These are phyloP conservation scores for Carposina sasakii DNA, from an alignment of 1,140 invertebrate species.

Conservation along the genomic window DNA sequence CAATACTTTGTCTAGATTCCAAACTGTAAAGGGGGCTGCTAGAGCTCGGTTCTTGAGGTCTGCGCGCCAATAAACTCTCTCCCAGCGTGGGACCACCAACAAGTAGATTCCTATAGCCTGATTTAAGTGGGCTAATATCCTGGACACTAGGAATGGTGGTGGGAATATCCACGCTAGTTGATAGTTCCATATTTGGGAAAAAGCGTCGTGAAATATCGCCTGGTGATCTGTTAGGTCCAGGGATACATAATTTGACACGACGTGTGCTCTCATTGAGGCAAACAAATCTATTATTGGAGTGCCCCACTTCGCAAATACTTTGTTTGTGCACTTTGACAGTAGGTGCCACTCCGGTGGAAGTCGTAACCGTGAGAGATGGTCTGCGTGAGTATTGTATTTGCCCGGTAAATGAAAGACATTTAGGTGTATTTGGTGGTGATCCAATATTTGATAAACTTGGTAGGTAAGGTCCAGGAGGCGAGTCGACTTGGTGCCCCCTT, in stretches of 20 bases:
- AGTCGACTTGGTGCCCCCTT: conserved; percentile 42
- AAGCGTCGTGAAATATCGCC: conserved; percentile 32
- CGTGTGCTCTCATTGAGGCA: conserved; percentile 21
- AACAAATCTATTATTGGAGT: conserved; percentile 37
- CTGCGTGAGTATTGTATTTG: conserved; percentile 37
- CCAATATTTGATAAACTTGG: conserved; percentile 13
- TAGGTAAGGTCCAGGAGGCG: conserved; percentile 30
- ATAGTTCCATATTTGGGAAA: conserved; percentile 34
- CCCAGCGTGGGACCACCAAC: conserved; percentile 25
- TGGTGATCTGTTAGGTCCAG: conserved; percentile 27
- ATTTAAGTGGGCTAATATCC: not conserved
- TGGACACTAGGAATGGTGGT: conserved; percentile 30
- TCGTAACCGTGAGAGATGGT: conserved; percentile 33
- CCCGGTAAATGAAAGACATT: conserved; percentile 30
- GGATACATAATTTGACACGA: conserved; percentile 32
- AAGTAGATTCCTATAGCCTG: not conserved
- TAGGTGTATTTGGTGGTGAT: conserved; percentile 26
- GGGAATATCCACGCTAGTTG: conserved; percentile 39
- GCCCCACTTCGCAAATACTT: conserved; percentile 34
- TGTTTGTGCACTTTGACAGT: conserved; percentile 17
- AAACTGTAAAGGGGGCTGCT: conserved; percentile 14
- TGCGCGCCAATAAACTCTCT: conserved; percentile 25
- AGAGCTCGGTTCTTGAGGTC: conserved; percentile 15
- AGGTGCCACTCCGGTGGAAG: conserved; percentile 30
- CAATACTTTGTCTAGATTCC: conserved; percentile 5